phyloP scores from a whole-genome alignment of 2,113 vertebrate genomes.

The Psittacula cyanocephala region DNA sequence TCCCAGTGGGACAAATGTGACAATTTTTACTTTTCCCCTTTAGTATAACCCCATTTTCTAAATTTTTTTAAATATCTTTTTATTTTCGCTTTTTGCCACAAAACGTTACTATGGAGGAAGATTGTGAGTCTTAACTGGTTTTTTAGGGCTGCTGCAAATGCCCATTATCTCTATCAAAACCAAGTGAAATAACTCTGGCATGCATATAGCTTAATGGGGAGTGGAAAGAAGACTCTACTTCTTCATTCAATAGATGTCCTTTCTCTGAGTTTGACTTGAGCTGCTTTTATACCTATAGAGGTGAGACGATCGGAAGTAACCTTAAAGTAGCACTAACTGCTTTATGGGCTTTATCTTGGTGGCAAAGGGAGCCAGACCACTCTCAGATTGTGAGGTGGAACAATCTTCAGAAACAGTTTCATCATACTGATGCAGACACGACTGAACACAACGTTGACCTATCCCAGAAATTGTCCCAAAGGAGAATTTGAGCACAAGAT shows the following conservation, averaged over 20 bases:
- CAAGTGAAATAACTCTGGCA: neutral
- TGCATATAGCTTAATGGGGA: neutral
- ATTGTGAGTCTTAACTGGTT: neutral
- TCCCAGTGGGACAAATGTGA: neutral
- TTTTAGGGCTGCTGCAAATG: neutral
- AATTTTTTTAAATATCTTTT: fast-evolving
- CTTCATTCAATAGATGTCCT: neutral
- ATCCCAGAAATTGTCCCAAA: neutral
- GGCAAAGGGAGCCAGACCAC: neutral
- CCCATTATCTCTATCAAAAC: neutral
- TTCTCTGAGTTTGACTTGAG: neutral
- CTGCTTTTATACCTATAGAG: neutral
- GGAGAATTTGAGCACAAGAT: neutral
- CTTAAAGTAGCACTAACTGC: neutral
- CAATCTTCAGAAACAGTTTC: neutral
- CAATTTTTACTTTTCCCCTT: neutral
- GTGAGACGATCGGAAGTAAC: neutral
- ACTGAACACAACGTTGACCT: neutral
- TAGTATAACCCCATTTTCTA: neutral
- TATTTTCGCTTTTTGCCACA: neutral
- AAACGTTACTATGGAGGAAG: neutral
- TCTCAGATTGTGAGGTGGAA: neutral
- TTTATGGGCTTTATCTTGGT: neutral
- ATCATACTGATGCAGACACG: neutral
- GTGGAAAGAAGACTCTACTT: neutral